Evolutionary conservation across 2,113 vertebrate species (phyloP).

Genomic region (Trogon melanurus): DNA sequence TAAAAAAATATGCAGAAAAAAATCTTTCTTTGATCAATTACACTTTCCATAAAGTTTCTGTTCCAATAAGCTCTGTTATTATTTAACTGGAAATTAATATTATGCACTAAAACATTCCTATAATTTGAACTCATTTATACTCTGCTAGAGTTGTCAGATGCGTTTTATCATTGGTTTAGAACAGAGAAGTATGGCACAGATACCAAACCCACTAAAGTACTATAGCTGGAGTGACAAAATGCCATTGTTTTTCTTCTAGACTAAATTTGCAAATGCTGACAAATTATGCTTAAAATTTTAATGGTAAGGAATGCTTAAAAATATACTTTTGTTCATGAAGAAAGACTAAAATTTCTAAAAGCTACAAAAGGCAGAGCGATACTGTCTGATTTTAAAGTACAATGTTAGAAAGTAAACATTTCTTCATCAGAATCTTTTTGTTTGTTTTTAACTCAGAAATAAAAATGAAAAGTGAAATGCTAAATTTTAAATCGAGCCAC

Average conservation of each 20-base stretch:
- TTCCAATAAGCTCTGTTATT: background rate
- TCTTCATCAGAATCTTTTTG: background rate
- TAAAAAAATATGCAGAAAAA: background rate
- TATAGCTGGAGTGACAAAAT: background rate
- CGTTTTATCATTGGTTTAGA: background rate
- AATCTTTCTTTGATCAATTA: background rate
- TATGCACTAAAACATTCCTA: background rate
- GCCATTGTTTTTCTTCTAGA: background rate
- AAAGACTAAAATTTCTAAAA: background rate
- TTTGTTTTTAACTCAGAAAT: background rate
- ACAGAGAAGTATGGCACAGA: background rate
- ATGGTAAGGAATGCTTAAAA: background rate
- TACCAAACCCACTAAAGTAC: background rate
- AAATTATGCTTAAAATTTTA: background rate
- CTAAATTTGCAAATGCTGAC: background rate
- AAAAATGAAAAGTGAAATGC: background rate
- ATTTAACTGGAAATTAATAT: background rate
- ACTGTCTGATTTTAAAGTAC: background rate
- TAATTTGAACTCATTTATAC: background rate
- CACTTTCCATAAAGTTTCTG: background rate
- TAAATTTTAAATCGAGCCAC: background rate
- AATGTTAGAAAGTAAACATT: background rate
- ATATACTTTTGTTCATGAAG: background rate
- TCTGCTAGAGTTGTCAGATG: background rate
- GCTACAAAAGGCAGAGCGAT: background rate